Evolutionary conservation across 2,888 invertebrate species (phyloP), one percentile per base, ranked within the genome.

Genomic region (Acrobasis consociella): DNA sequence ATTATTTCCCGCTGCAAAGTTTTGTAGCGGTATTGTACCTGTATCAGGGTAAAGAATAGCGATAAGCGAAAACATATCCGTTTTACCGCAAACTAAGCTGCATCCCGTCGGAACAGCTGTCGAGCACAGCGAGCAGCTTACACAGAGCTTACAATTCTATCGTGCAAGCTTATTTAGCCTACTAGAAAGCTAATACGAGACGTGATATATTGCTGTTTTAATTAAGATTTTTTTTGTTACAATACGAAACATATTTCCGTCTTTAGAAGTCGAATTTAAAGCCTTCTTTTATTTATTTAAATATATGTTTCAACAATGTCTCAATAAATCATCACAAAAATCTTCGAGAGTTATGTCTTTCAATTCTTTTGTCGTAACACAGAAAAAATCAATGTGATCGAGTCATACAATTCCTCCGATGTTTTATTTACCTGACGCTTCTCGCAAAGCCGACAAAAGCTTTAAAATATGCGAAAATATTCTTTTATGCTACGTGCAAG

Each of bases 31-130:
- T 53, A 46, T 56, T 17, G 9, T 56, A 42, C 56, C 38, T 49
- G 49, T 55, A 55, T 61, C 56, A 13, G 9, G 9, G 38, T 49
- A 56, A 59, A 59, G 42, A 62, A 42, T 16, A 42, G 39, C 42
- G 42, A 56, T 42, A 56, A 56, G 56, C 56, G 56, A 16, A 56
- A 42, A 56, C 17, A 17, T 38, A 56, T 17, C 53, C 13, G 37
- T 53, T 53, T 17, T n/a, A 15, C 17, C 42, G 17, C 42, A 56
- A 53, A 56, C 39, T 39, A 56, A 56, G 56, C 55, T 15, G 56
- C 37, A 55, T 55, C 38, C 1, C 13, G 53, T 53, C 38, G 38
- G n/a, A 55, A 15, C 53, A 13, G 46, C 46, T 10, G 46, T 11
- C 22, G 17, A 51, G 53, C 53, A 9, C 38, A 38, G 38, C 38